Percentiles rank a stretch among this genome's conserved stretches.
These are phyloP conservation scores for Bergia sp. DNA, from an alignment of 92 coral and sea anemone species.

Conservation along the genomic window DNA sequence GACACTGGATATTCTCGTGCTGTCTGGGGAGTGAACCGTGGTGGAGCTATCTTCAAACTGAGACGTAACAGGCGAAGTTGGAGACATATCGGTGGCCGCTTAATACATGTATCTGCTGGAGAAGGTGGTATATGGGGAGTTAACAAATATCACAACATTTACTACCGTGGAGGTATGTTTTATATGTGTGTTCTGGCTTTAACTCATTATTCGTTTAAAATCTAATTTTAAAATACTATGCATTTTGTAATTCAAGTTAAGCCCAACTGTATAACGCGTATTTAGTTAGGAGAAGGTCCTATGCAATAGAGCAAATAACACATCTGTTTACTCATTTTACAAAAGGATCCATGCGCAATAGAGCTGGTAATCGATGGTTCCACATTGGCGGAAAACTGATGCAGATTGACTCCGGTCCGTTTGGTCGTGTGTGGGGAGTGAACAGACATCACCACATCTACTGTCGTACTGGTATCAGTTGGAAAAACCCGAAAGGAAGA, in stretches of 20 bases:
- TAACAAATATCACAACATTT: conserved; percentile 18
- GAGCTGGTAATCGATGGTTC: conserved; percentile 16
- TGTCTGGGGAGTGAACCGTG: conserved; percentile 40
- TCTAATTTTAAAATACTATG: too few relatives aligned
- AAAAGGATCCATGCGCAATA: conserved; percentile 21
- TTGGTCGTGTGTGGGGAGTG: conserved; percentile 51
- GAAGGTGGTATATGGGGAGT: conserved; percentile 58
- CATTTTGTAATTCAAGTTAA: too few relatives aligned
- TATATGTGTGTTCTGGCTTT: too few relatives aligned
- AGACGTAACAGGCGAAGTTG: conserved; percentile 36
- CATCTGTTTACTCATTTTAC: not conserved
- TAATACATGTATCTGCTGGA: conserved; percentile 51
- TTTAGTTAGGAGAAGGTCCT: too few relatives aligned
- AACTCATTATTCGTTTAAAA: too few relatives aligned
- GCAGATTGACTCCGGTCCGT: conserved; percentile 57
- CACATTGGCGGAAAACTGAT: conserved; percentile 32
- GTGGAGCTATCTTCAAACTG: conserved; percentile 36
- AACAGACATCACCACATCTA: conserved; percentile 34
- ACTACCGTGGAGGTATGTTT: conserved; percentile 42
- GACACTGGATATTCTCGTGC: conserved; percentile 42
- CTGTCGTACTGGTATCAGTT: conserved; percentile 46
- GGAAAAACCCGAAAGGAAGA: conserved; percentile 1
- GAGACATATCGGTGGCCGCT: conserved; percentile 33
- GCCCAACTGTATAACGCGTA: too few relatives aligned
- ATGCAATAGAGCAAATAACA: not conserved